These are phyloP conservation scores for pig (Sus scrofa) DNA, from an alignment of 2,113 vertebrate genomes.

Conservation along the genomic window DNA sequence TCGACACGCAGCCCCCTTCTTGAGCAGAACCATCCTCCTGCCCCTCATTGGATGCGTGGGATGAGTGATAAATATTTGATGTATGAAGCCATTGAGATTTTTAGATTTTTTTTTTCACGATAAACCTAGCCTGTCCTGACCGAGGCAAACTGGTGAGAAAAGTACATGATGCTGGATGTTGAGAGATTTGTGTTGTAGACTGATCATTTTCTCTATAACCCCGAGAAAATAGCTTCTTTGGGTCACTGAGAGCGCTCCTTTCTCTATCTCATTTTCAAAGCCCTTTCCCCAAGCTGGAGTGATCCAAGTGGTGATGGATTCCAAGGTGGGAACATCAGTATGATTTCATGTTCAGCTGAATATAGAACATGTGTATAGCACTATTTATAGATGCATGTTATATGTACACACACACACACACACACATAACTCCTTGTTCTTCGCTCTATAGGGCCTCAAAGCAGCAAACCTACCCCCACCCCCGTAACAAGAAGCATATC, in stretches of 20 bases:
- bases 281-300: background rate
- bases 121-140: background rate
- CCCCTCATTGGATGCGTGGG: fast-evolving
- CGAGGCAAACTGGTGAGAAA: background rate
- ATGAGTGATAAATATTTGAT: background rate
- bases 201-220: background rate
- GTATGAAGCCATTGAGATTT: background rate
- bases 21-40: background rate
- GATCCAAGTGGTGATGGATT: background rate
- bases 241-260: background rate
- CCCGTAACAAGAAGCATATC: background rate
- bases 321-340: background rate
- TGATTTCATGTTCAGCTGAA: background rate
- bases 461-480: background rate
- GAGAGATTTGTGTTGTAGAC: background rate
- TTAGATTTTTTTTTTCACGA: background rate
- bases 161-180: background rate
- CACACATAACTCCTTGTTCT: background rate
- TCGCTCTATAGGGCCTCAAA: background rate
- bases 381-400: background rate
- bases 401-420: fast-evolving
- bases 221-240: background rate
- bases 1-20: fast-evolving
- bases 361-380: background rate
- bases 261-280: background rate